These are phyloP conservation scores for Ischnura elegans DNA, from an alignment of 2,888 invertebrate species.

Conservation along the genomic window DNA sequence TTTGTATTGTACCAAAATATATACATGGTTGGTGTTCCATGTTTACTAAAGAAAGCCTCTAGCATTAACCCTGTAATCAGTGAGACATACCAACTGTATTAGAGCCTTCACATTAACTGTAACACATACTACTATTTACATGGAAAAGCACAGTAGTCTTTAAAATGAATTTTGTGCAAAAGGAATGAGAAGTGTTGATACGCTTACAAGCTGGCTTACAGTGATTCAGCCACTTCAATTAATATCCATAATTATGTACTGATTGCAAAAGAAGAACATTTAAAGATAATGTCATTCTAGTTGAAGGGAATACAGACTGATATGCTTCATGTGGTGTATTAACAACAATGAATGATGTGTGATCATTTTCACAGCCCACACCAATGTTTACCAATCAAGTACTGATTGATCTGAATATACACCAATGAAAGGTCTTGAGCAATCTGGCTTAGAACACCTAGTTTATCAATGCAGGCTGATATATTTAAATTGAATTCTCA, in stretches of 20 bases:
- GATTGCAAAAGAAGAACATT: not conserved
- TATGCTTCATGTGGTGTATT: not conserved
- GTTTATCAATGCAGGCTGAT: too few relatives aligned
- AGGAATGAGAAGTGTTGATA: not conserved
- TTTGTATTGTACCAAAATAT: constrained; percentile 46
- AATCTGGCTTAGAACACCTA: too few relatives aligned
- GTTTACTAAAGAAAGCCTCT: constrained; percentile 55
- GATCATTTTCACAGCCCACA: too few relatives aligned
- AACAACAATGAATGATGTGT: not conserved
- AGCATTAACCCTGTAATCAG: constrained; percentile 40
- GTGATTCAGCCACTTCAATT: too few relatives aligned
- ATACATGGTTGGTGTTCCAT: constrained; percentile 67
- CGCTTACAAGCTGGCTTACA: not conserved
- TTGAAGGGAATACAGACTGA: not conserved
- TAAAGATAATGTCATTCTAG: not conserved
- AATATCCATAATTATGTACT: too few relatives aligned
- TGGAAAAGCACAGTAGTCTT: constrained; percentile 16
- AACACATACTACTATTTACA: constrained; percentile 22
- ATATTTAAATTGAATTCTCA: too few relatives aligned
- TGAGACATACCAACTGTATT: not conserved
- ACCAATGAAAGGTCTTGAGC: too few relatives aligned
- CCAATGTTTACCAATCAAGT: too few relatives aligned
- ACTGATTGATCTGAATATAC: too few relatives aligned
- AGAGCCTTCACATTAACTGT: constrained; percentile 44
- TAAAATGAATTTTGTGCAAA: not conserved